A percentile compares a stretch with the other conserved stretches of the same genome.
phyloP scores from a whole-genome alignment of 1,140 invertebrate species.

The Heliconius hermathena region DNA sequence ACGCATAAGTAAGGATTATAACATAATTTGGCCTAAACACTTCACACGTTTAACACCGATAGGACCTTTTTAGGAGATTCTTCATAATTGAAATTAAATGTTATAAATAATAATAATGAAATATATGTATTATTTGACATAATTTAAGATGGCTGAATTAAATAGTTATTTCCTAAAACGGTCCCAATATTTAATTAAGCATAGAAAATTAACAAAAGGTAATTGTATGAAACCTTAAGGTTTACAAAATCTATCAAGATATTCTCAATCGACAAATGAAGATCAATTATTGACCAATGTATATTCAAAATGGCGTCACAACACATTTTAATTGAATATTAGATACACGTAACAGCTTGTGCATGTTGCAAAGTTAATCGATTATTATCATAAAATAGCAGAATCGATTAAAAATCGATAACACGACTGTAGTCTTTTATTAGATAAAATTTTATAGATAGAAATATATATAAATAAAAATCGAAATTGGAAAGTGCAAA shows the following conservation, averaged over 20 bases:
- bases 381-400: not conserved
- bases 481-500: not conserved
- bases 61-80: conserved; percentile 12
- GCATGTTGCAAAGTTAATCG: conserved; percentile 4
- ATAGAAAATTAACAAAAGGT: not conserved
- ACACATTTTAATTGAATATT: conserved; percentile 11
- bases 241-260: conserved; percentile 6
- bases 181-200: not conserved
- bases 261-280: not conserved
- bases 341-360: not conserved
- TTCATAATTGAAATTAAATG: conserved; percentile 10
- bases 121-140: not conserved
- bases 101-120: not conserved
- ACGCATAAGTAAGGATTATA: not conserved
- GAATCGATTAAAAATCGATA: not conserved
- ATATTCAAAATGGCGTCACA: conserved; percentile 10
- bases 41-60: not conserved
- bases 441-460: not conserved
- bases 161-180: conserved; percentile 6
- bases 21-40: not conserved
- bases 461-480: conserved; percentile 1
- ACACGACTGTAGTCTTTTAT: not conserved
- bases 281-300: conserved; percentile 3
- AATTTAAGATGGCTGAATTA: not conserved
- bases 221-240: not conserved